Evolutionary conservation across 2,113 vertebrate genomes (phyloP).

Genomic region (Sylvia atricapilla): DNA sequence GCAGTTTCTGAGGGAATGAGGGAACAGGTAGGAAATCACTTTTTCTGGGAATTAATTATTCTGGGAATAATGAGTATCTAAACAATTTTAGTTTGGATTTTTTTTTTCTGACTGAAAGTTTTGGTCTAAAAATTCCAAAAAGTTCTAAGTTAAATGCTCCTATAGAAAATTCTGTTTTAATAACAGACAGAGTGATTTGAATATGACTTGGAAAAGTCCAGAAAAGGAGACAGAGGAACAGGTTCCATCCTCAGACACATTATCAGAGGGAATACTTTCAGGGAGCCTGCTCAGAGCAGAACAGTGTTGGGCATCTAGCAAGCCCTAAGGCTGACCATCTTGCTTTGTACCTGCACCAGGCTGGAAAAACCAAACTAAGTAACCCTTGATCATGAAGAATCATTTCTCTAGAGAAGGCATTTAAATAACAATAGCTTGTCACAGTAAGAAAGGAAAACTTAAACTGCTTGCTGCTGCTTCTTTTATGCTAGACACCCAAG

Average conservation of each 20-base stretch:
- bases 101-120: background rate
- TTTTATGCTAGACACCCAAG: background rate
- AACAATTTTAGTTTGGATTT: background rate
- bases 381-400: background rate
- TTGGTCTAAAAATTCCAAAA: background rate
- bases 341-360: background rate
- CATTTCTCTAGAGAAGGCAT: background rate
- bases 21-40: background rate
- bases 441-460: background rate
- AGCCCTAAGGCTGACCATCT: background rate
- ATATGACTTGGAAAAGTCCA: background rate
- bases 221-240: background rate
- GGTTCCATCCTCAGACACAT: background rate
- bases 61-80: background rate
- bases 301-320: accelerated
- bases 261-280: background rate
- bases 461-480: background rate
- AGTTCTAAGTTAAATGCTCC: background rate
- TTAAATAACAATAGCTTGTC: background rate
- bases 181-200: background rate
- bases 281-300: background rate
- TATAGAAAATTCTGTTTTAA: background rate
- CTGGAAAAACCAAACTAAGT: background rate
- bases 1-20: background rate
- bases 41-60: background rate